Conservation (phyloP, 1,140 invertebrate species). For the Musca domestica region DNA sequence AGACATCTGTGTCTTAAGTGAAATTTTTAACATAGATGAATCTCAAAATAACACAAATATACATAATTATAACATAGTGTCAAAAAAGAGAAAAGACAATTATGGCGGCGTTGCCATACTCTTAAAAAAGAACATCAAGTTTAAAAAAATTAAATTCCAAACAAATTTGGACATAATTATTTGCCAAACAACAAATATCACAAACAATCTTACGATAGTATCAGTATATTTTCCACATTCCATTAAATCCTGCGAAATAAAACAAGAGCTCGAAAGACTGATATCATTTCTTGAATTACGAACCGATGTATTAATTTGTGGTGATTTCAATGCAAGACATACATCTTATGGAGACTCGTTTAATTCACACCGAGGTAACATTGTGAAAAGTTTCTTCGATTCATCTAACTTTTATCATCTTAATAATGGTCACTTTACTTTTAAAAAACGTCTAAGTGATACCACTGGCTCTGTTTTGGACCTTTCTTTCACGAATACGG, state of each 20-base stretch:
- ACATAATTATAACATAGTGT: not conserved
- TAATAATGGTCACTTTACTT: not conserved
- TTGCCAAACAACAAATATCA: not conserved
- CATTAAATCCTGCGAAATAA: too few species aligned
- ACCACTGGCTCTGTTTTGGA: not conserved
- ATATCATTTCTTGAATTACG: not conserved
- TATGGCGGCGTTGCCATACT: not conserved
- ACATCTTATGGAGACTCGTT: not conserved
- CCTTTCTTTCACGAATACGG: not conserved
- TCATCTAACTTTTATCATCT: not conserved
- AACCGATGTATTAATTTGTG: not conserved
- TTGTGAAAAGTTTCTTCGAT: not conserved
- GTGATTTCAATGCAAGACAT: constrained; percentile 10
- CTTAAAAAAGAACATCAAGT: not conserved
- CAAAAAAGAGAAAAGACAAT: too few species aligned
- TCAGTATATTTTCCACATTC: too few species aligned
- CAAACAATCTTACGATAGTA: not conserved
- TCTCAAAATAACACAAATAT: not conserved
- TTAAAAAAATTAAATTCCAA: not conserved
- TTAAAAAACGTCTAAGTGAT: not conserved
- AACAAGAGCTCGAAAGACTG: not conserved
- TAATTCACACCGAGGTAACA: not conserved
- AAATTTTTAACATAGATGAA: not conserved
- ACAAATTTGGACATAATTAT: not conserved
- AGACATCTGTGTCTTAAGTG: not conserved